Conservation (phyloP, 2,888 invertebrate species). For the Sialis fuliginosa region DNA sequence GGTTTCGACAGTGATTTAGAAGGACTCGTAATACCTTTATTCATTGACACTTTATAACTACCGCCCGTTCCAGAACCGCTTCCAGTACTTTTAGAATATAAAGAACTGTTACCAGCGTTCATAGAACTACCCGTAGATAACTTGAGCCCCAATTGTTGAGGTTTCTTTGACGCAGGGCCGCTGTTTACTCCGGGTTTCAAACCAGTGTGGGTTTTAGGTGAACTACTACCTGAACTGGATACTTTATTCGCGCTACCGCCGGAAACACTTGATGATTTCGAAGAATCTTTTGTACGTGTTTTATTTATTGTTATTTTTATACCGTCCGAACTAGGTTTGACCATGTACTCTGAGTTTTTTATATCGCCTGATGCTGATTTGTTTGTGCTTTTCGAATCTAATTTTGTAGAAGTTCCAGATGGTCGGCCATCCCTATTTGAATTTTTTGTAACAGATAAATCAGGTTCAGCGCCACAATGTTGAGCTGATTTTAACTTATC, state of each 20-base stretch:
- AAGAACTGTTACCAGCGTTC: slow-evolving; percentile 1
- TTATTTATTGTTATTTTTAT: slow-evolving; percentile 87
- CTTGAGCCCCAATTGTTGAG: slow-evolving; percentile 32
- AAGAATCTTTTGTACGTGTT: slow-evolving; percentile 57
- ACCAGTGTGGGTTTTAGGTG: slow-evolving; percentile 65
- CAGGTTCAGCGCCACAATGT: slow-evolving; percentile 38
- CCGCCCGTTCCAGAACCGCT: neutral
- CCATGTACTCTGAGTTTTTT: slow-evolving; percentile 73
- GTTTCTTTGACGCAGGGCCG: slow-evolving; percentile 72
- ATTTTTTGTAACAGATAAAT: slow-evolving; percentile 29
- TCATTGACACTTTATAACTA: slow-evolving; percentile 4
- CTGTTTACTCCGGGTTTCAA: slow-evolving; percentile 69
- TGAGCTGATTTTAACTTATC: slow-evolving; percentile 62
- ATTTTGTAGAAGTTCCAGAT: slow-evolving; percentile 9
- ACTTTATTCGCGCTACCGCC: slow-evolving; percentile 8
- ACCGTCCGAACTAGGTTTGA: slow-evolving; percentile 74
- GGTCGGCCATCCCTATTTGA: slow-evolving; percentile 17
- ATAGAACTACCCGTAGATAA: slow-evolving; percentile 17
- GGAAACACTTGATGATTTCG: slow-evolving; percentile 19
- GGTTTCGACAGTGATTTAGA: slow-evolving; percentile 26
- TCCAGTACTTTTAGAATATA: slow-evolving; percentile 5
- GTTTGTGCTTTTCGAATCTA: slow-evolving; percentile 17
- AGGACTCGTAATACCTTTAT: slow-evolving; percentile 25
- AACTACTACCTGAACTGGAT: slow-evolving; percentile 36
- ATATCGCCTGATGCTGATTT: slow-evolving; percentile 23